These are phyloP conservation scores for Anolis sagrei DNA, from an alignment of 2,113 vertebrate species.

Conservation along the genomic window DNA sequence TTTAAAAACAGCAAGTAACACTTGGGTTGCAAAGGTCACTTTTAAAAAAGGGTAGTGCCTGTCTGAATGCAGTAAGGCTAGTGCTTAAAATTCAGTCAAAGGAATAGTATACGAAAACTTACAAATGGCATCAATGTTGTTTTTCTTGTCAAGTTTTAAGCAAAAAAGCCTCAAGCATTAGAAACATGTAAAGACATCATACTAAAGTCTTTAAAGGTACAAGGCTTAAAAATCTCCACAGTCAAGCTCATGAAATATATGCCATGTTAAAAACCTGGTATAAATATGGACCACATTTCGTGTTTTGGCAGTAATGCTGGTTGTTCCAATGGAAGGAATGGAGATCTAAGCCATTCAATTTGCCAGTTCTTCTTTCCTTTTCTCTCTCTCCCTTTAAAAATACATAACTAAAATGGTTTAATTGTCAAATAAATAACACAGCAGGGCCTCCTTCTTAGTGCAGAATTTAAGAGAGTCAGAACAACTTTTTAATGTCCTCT, in stretches of 20 bases:
- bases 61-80: slow-evolving; percentile 81
- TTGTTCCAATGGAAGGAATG: slow-evolving; percentile 76
- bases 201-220: slow-evolving; percentile 78
- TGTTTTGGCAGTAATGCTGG: slow-evolving; percentile 88
- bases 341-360: slow-evolving; percentile 55
- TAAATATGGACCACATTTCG: slow-evolving; percentile 80
- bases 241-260: slow-evolving; percentile 74
- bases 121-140: slow-evolving; percentile 82
- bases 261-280: slow-evolving; percentile 84
- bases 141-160: slow-evolving; percentile 73
- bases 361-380: not conserved
- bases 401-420: slow-evolving; percentile 44
- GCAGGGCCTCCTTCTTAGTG: slow-evolving; percentile 31
- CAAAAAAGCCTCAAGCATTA: slow-evolving; percentile 78
- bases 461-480: slow-evolving; percentile 53
- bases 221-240: slow-evolving; percentile 79
- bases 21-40: slow-evolving; percentile 85
- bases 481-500: slow-evolving; percentile 41
- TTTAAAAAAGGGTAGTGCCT: slow-evolving; percentile 82
- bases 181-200: slow-evolving; percentile 80
- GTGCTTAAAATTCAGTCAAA: slow-evolving; percentile 78
- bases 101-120: slow-evolving; percentile 79
- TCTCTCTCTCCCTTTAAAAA: not conserved
- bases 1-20: slow-evolving; percentile 80
- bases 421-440: slow-evolving; percentile 43